Conservation (phyloP, 2,113 vertebrate genomes). For the Xenopus laevis region DNA sequence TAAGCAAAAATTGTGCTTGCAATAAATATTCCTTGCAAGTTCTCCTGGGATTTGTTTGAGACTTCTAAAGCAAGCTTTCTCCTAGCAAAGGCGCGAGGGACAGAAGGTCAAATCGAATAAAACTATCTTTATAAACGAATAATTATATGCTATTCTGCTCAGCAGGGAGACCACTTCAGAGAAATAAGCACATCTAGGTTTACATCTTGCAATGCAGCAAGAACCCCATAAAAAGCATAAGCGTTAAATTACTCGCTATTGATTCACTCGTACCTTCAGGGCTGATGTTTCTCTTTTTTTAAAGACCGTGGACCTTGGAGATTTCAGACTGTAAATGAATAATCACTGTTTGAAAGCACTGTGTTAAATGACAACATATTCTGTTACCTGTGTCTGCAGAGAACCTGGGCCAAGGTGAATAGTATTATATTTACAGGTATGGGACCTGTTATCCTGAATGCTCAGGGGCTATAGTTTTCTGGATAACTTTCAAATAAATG, state of each 20-base stretch:
- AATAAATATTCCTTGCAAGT: not conserved
- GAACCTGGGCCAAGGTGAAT: too few relatives aligned
- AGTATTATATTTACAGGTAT: too few relatives aligned
- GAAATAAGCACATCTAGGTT: conserved; percentile 36
- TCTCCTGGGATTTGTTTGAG: conserved; percentile 28
- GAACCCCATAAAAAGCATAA: conserved; percentile 38
- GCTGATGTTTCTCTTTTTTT: conserved; percentile 22
- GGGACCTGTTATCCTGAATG: too few relatives aligned
- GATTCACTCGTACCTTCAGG: conserved; percentile 40
- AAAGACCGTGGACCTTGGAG: conserved; percentile 29
- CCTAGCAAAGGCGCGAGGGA: conserved; percentile 31
- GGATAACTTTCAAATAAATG: too few relatives aligned
- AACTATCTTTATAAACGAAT: conserved; percentile 22
- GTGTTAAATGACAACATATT: too few relatives aligned
- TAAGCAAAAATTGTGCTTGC: too few relatives aligned
- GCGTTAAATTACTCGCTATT: conserved; percentile 42
- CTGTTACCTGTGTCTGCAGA: too few relatives aligned
- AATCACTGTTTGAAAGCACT: not conserved
- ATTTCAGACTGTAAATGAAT: conserved; percentile 26
- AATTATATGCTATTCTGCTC: conserved; percentile 34
- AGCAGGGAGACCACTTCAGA: conserved; percentile 39
- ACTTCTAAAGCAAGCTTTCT: conserved; percentile 27
- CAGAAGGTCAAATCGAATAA: conserved; percentile 42
- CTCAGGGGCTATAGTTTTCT: too few relatives aligned
- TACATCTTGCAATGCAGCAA: conserved; percentile 31